phyloP scores from a whole-genome alignment of 37 sponge, comb jelly and placozoan species.

The Hexactinellida sp. region DNA sequence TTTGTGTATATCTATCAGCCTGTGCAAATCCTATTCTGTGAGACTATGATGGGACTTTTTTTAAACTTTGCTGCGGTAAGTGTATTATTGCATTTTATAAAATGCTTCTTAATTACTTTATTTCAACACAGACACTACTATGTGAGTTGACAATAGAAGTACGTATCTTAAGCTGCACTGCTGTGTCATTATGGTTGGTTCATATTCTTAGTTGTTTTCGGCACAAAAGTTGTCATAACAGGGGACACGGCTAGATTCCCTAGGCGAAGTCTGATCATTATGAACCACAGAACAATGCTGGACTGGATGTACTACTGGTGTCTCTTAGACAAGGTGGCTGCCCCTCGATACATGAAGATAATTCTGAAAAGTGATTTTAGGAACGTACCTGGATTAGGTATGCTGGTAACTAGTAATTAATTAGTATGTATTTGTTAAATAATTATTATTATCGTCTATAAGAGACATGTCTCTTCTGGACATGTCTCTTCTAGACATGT shows the following conservation, averaged over 20 bases:
- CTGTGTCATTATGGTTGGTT: background rate
- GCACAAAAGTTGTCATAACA: background rate
- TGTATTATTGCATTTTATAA: no score
- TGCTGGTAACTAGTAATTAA: background rate
- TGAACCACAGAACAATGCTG: constrained; percentile 68
- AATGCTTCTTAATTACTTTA: background rate
- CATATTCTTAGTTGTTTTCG: background rate
- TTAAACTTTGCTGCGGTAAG: background rate
- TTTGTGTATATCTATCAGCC: background rate
- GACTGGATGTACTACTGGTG: constrained; percentile 73
- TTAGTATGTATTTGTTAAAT: no score
- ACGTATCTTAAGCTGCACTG: background rate
- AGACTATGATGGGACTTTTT: background rate
- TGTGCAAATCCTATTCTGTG: background rate
- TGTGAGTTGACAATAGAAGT: background rate
- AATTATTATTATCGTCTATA: no score
- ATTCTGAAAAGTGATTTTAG: constrained; percentile 34
- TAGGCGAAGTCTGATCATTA: constrained; percentile 26
- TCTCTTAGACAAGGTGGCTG: constrained; percentile 37
- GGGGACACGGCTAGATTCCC: background rate
- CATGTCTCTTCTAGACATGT: no score
- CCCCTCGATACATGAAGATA: constrained; percentile 37
- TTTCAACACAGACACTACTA: background rate
- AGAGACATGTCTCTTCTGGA: no score
- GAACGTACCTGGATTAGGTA: constrained; percentile 43